Conservation (phyloP, 2,113 vertebrate genomes). For the Plotosus lineatus region DNA sequence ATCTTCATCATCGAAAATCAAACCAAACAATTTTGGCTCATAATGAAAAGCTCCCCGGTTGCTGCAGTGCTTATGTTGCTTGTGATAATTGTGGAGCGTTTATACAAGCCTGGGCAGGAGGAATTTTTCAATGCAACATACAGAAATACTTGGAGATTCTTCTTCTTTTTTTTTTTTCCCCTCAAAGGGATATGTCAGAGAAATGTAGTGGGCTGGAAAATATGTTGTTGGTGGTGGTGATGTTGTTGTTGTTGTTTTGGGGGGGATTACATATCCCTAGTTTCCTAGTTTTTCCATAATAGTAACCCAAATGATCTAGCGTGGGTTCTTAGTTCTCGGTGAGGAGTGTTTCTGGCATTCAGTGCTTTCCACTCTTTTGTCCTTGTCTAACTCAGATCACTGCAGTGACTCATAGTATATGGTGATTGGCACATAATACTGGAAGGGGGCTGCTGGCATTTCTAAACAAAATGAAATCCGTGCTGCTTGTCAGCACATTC, state of each 20-base stretch:
- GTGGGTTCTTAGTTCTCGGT: neutral
- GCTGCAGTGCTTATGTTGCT: conserved; percentile 1
- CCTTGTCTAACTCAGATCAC: conserved; percentile 46
- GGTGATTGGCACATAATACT: conserved; percentile 58
- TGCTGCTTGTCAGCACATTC: conserved; percentile 57
- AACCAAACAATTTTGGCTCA: conserved; percentile 10
- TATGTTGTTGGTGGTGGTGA: conserved; percentile 27
- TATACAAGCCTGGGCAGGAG: conserved; percentile 28
- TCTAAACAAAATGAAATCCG: conserved; percentile 62
- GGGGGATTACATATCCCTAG: conserved; percentile 8
- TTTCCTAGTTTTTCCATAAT: conserved; percentile 35
- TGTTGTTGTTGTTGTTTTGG: conserved; percentile 14
- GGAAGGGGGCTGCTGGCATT: conserved; percentile 47
- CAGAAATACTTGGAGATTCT: conserved; percentile 40
- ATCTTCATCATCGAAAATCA: neutral
- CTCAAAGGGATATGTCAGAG: conserved; percentile 30
- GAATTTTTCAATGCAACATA: conserved; percentile 22
- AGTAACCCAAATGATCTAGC: conserved; percentile 46
- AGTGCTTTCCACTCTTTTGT: conserved; percentile 42
- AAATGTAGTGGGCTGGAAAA: conserved; percentile 46
- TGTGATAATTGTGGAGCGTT: conserved; percentile 37
- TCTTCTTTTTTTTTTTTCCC: conserved; percentile 25
- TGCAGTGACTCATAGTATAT: conserved; percentile 31
- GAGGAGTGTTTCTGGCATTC: conserved; percentile 25
- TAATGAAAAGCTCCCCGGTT: neutral